These are phyloP conservation scores for Tenthredo amoena DNA, from an alignment of 2,888 invertebrate species.

Conservation along the genomic window DNA sequence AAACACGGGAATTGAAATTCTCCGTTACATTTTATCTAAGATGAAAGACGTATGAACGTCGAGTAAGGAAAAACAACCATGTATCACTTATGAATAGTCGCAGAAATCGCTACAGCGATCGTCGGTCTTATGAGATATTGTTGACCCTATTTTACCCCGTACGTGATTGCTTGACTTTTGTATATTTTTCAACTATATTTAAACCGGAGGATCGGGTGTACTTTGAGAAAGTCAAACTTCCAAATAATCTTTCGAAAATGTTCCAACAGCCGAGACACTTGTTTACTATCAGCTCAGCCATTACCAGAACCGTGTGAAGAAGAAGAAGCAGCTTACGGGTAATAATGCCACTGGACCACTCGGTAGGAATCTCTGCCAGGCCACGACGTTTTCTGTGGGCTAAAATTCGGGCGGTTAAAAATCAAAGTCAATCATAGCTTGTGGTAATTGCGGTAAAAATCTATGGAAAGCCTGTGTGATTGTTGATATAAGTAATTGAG, in stretches of 20 bases:
- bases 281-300: not conserved
- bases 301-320: not conserved
- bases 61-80: not conserved
- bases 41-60: not conserved
- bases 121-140: not conserved
- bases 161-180: not conserved
- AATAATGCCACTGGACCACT: slow-evolving; percentile 95
- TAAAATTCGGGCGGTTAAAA: slow-evolving; percentile 72
- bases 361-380: slow-evolving; percentile 98
- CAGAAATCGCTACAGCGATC: not conserved
- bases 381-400: slow-evolving; percentile 89
- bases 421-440: not conserved
- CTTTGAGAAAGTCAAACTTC: not conserved
- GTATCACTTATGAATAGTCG: not conserved
- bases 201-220: not conserved
- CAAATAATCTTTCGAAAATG: not conserved
- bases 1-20: not conserved
- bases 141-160: not conserved
- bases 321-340: slow-evolving; percentile 81
- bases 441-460: not conserved
- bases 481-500: not conserved
- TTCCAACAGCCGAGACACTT: not conserved
- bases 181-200: slow-evolving; percentile 19
- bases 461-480: not conserved
- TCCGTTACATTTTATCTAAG: not conserved